These are phyloP conservation scores for Archaeoteleia sp. DNA, from an alignment of 2,888 invertebrate species.

Conservation along the genomic window DNA sequence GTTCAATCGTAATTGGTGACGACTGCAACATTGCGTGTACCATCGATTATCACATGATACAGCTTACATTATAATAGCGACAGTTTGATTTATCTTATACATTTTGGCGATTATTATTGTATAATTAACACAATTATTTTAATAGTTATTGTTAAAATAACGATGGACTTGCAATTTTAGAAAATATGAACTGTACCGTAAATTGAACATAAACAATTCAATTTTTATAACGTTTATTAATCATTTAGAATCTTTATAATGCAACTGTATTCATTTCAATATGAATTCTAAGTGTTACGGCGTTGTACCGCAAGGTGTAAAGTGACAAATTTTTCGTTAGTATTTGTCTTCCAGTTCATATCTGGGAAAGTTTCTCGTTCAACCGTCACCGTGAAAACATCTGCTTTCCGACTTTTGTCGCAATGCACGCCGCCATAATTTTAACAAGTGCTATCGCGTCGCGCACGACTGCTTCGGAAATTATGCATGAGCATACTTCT, in stretches of 20 bases:
- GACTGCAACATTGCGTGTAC: slow-evolving; percentile 40
- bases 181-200: too few relatives aligned
- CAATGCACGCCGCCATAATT: slow-evolving; percentile 45
- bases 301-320: not conserved
- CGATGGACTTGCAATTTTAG: too few relatives aligned
- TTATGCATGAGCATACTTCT: slow-evolving; percentile 36
- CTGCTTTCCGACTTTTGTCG: slow-evolving; percentile 47
- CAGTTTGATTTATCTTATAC: too few relatives aligned
- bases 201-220: too few relatives aligned
- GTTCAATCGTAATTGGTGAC: slow-evolving; percentile 41
- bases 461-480: slow-evolving; percentile 51
- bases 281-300: slow-evolving; percentile 17
- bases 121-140: too few relatives aligned
- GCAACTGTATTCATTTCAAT: too few relatives aligned
- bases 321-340: not conserved
- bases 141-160: too few relatives aligned
- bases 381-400: slow-evolving; percentile 47
- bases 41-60: slow-evolving; percentile 48
- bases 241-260: too few relatives aligned
- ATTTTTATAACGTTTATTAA: too few relatives aligned
- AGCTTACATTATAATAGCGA: slow-evolving; percentile 15
- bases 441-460: slow-evolving; percentile 48
- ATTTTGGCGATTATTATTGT: too few relatives aligned
- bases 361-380: slow-evolving; percentile 41
- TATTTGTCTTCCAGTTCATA: slow-evolving; percentile 30